Percentiles rank a stretch among this genome's conserved stretches.
Evolutionary conservation across 2,888 invertebrate species (phyloP).

Genomic region (Atrina japonica): DNA sequence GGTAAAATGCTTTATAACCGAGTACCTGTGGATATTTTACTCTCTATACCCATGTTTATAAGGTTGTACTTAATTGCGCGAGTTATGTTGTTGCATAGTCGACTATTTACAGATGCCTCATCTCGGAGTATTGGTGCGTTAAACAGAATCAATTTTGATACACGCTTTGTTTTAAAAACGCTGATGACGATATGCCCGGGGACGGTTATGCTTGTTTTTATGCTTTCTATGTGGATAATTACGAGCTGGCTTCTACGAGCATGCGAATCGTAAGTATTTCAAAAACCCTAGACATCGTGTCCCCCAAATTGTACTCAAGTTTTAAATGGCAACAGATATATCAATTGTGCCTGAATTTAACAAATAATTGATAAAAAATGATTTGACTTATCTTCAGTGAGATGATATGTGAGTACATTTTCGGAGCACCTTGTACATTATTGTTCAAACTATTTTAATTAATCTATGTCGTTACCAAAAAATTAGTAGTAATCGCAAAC

Average conservation of each 20-base stretch:
- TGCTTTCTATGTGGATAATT: constrained; percentile 99
- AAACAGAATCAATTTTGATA: constrained; percentile 86
- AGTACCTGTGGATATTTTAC: constrained; percentile 89
- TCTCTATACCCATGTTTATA: constrained; percentile 99
- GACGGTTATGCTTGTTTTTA: constrained; percentile 98
- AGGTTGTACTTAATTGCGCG: constrained; percentile 99
- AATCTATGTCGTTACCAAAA: no score
- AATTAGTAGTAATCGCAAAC: no score
- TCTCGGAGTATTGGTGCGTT: constrained; percentile 88
- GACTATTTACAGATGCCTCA: constrained; percentile 99
- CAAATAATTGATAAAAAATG: not conserved
- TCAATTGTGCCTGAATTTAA: not conserved
- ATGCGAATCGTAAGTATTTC: constrained; percentile 92
- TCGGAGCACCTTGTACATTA: no score
- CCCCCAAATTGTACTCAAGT: no score
- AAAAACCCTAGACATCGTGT: no score
- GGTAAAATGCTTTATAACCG: constrained; percentile 53
- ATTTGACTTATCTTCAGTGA: no score
- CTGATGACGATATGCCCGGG: constrained; percentile 99
- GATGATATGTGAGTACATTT: no score
- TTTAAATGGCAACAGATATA: not conserved
- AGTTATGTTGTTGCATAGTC: constrained; percentile 99
- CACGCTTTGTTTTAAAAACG: constrained; percentile 96
- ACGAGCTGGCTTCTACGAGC: constrained; percentile 99
- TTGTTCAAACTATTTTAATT: no score